Base-by-base conservation (phyloP, 2,888 invertebrate genomes). In the Eilema sororculum region DNA sequence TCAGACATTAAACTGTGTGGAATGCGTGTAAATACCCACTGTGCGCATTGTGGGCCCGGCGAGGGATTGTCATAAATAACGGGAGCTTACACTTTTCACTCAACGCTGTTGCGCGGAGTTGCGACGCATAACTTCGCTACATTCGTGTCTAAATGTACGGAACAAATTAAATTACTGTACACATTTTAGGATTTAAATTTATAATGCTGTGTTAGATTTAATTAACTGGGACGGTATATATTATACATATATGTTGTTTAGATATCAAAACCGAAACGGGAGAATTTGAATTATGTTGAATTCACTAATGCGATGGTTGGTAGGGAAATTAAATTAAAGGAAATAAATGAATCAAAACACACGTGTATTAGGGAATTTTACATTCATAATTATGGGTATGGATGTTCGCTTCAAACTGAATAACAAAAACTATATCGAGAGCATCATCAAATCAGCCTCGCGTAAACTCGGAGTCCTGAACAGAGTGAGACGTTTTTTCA, bases 91-190 rank as follows among this genome's bases (percentile, higher is more conserved):
- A 75, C 80, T 77, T 74, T 82, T 69, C 69, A 82, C 71, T 77
- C 73, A 60, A 28, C 61, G 65, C 67, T 71, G 73, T 73, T 69
- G 61, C 41, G 69, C 46, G 72, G 77, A 77, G 70, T 82, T 79
- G 41, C 20, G 4, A 37, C 24, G 24, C 25, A 25, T 33, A 75
- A 80, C 80, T 80, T 68, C 33, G 33, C 66, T 72, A 70, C 75
- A 68, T 63, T 25, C 67, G 41, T 28, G 61, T 72, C 25, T 73
- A 71, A 74, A 75, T 74, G 78, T 65, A 82, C 74, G 71, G 65
- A 74, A 75, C 78, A 75, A 82, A 80, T 80, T 80, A 69, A 75
- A 82, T 80, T 74, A 79, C 65, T 75, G 74, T 69, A 67, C 62
- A 41, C 64, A 22, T 52, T 73, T 71, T 71, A 74, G 65, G 59